These are phyloP conservation scores for Lophius piscatorius DNA, from an alignment of 2,113 vertebrate species.

Conservation along the genomic window DNA sequence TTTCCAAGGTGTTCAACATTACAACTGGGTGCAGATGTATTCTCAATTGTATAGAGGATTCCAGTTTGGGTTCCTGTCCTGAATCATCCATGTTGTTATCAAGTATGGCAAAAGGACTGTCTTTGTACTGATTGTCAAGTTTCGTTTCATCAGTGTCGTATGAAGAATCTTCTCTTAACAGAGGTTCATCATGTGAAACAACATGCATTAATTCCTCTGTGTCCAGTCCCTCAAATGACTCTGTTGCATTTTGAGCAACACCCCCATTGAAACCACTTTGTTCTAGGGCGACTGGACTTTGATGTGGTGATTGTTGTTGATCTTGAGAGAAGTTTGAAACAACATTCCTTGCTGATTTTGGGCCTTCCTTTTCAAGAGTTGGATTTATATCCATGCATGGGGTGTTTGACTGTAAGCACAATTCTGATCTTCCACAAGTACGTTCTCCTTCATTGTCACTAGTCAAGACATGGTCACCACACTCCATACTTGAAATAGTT, in stretches of 20 bases:
- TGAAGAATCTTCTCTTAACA: conserved; percentile 56
- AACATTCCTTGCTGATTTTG: conserved; percentile 14
- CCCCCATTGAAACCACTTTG: conserved; percentile 8
- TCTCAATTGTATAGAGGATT: conserved; percentile 48
- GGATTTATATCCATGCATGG: background rate
- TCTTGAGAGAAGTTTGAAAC: background rate
- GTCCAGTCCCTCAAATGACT: conserved; percentile 29
- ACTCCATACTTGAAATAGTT: background rate
- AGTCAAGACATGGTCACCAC: background rate
- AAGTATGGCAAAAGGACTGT: background rate
- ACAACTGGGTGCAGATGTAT: conserved; percentile 76
- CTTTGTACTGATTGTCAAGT: conserved; percentile 1
- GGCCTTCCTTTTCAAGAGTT: conserved; percentile 9
- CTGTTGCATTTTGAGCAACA: conserved; percentile 35
- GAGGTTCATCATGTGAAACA: conserved; percentile 50
- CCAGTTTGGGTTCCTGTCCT: conserved; percentile 27
- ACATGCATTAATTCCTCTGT: conserved; percentile 7
- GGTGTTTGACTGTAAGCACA: background rate
- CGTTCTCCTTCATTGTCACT: background rate
- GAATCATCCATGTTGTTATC: too few species aligned
- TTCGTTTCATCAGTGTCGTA: conserved; percentile 39
- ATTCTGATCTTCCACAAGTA: background rate
- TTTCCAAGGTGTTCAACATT: conserved; percentile 56
- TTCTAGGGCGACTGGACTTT: background rate
- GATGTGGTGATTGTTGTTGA: conserved; percentile 5